Conservation (phyloP, 2,888 invertebrate species). For the Steromphala cineraria region DNA sequence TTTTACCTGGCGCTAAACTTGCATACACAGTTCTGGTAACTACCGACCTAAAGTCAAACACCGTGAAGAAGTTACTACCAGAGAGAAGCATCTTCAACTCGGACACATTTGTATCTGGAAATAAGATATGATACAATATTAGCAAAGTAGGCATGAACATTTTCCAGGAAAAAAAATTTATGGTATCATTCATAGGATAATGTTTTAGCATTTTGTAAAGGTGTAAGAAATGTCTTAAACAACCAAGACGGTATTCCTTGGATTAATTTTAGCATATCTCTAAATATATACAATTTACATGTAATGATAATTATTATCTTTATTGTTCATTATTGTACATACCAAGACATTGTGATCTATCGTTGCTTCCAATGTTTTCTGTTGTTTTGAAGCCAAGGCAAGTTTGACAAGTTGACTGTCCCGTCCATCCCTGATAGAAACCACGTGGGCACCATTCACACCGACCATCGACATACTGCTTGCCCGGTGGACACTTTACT, state of each 20-base stretch:
- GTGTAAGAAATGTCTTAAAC: too few relatives aligned
- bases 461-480: background rate
- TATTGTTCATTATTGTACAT: too few relatives aligned
- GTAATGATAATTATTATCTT: too few relatives aligned
- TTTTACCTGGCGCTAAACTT: background rate
- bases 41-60: background rate
- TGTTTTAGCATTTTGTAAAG: too few relatives aligned
- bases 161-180: too few relatives aligned
- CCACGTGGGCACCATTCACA: background rate
- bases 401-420: background rate
- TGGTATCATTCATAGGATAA: too few relatives aligned
- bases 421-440: background rate
- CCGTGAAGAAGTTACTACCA: background rate
- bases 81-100: background rate
- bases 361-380: background rate
- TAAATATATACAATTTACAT: too few relatives aligned
- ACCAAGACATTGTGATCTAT: background rate
- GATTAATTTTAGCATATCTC: too few relatives aligned
- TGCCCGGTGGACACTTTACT: background rate
- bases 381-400: background rate
- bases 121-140: too few relatives aligned
- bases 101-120: background rate
- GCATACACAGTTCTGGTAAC: background rate
- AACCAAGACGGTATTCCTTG: too few relatives aligned
- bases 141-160: too few relatives aligned